Percentiles rank a stretch among this genome's conserved stretches.
phyloP scores from a whole-genome alignment of 2,888 invertebrate genomes.

The Acleris laterana region DNA sequence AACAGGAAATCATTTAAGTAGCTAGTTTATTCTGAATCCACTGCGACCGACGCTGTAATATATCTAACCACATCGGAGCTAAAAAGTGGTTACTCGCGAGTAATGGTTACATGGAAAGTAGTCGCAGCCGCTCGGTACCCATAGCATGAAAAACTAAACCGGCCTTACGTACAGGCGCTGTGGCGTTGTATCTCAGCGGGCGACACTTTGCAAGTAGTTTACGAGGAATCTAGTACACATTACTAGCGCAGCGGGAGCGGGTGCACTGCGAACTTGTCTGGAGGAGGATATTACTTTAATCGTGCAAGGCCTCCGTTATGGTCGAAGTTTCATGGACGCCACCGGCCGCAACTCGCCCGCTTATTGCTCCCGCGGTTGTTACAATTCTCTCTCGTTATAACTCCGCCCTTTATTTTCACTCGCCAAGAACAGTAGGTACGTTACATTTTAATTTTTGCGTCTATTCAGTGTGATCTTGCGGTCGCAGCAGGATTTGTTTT shows the following conservation, averaged over 20 bases:
- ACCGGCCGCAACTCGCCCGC: slow-evolving; percentile 51
- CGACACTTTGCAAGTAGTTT: slow-evolving; percentile 56
- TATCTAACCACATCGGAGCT: not conserved
- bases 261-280: slow-evolving; percentile 57
- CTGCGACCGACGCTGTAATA: not conserved
- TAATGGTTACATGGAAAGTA: slow-evolving; percentile 18
- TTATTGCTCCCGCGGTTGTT: slow-evolving; percentile 57
- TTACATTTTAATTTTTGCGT: slow-evolving; percentile 32
- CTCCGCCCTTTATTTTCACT: slow-evolving; percentile 49
- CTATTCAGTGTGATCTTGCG: slow-evolving; percentile 10
- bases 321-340: slow-evolving; percentile 58
- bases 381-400: slow-evolving; percentile 52
- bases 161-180: slow-evolving; percentile 28
- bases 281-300: slow-evolving; percentile 69
- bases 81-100: slow-evolving; percentile 16
- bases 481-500: slow-evolving; percentile 14
- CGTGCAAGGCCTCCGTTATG: slow-evolving; percentile 66
- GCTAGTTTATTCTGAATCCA: not conserved
- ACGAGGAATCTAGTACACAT: slow-evolving; percentile 56
- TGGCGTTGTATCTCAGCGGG: slow-evolving; percentile 30
- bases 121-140: slow-evolving; percentile 12
- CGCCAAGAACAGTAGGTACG: slow-evolving; percentile 31
- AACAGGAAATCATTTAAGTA: no score
- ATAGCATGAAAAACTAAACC: slow-evolving; percentile 32
- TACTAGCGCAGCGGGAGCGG: slow-evolving; percentile 49